Base-by-base conservation (phyloP, 1,140 invertebrate genomes). In the Sipha flava region DNA sequence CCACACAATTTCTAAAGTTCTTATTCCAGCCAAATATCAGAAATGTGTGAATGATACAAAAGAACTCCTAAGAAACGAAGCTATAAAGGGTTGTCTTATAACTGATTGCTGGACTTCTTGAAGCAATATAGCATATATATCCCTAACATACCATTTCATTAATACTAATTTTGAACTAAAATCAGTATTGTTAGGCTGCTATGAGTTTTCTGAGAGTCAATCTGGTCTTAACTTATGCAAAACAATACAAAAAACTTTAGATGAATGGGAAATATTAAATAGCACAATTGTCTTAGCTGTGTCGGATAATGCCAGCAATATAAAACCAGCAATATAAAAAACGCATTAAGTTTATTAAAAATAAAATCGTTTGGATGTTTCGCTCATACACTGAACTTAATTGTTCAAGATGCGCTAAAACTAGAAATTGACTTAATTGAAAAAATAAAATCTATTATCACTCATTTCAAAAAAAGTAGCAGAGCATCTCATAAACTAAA, bases 71-170 rank as follows among this genome's bases (percentile, higher is more conserved):
- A 31, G 43, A 43, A 52, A n/a, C n/a, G 31, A 47, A 23, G 81
- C 77, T 26, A 2, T 3, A 29, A 52, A 79, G 3, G 66, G 83
- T 2, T 82, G 80, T 57, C 70, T 83, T 18, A 83, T 68, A 23
- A 83, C 82, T 9, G 82, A 83, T 79, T 80, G 81, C 18, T 83
- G 82, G 83, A 82, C 82, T 34, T 82, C 79, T 6, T 79, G 34
- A 0, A 81, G 62, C 29, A 82, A 82, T 57, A 79, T 80, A 37
- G 81, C 80, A 49, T 82, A 80, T 79, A 66, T 82, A 47, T 81
- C 80, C 3, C n/a, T 84, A 16, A 81, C 79, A 23, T 83, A 79
- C 16, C 83, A 84, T 77, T 83, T 79, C 80, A 72, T 82, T 7
- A 81, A 83, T 62, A 34, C 80, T 29, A 64, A 83, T 43, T 70